These are phyloP conservation scores for Plodia interpunctella DNA, from an alignment of 1,140 invertebrate genomes.

Conservation along the genomic window DNA sequence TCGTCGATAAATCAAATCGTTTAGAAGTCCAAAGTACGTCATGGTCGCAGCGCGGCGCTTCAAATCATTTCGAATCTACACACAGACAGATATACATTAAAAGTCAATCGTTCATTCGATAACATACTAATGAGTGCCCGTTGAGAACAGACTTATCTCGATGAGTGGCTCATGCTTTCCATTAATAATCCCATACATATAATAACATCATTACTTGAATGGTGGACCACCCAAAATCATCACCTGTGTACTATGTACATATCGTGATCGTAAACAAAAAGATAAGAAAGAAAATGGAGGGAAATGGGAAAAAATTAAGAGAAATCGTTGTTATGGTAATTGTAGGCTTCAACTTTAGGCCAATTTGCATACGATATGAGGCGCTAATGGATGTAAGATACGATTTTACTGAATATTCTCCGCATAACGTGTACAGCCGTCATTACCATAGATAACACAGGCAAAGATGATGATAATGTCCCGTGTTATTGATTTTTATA, in stretches of 20 bases:
- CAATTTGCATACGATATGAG: conserved; percentile 70
- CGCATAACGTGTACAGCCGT: conserved; percentile 40
- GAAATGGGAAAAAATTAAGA: conserved; percentile 52
- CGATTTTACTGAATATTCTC: conserved; percentile 53
- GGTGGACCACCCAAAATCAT: conserved; percentile 69
- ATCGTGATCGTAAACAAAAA: conserved; percentile 50
- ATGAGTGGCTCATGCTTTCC: conserved; percentile 47
- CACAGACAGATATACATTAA: conserved; percentile 42
- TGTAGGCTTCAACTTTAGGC: conserved; percentile 36
- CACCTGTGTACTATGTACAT: conserved; percentile 54
- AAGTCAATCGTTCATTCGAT: conserved; percentile 50
- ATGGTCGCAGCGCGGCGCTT: conserved; percentile 26
- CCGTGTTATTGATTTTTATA: conserved; percentile 24
- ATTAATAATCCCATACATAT: conserved; percentile 66
- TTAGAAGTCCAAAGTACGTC: neutral
- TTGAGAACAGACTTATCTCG: conserved; percentile 66
- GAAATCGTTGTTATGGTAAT: conserved; percentile 48
- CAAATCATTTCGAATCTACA: conserved; percentile 46
- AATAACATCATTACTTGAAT: conserved; percentile 68
- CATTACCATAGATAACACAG: conserved; percentile 59
- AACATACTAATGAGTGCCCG: conserved; percentile 61
- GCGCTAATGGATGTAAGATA: conserved; percentile 60
- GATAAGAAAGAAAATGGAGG: conserved; percentile 54
- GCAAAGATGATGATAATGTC: conserved; percentile 35
- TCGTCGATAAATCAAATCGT: neutral